These are phyloP conservation scores for Stigmatopora nigra DNA, from an alignment of 2,113 vertebrate species.

Conservation along the genomic window DNA sequence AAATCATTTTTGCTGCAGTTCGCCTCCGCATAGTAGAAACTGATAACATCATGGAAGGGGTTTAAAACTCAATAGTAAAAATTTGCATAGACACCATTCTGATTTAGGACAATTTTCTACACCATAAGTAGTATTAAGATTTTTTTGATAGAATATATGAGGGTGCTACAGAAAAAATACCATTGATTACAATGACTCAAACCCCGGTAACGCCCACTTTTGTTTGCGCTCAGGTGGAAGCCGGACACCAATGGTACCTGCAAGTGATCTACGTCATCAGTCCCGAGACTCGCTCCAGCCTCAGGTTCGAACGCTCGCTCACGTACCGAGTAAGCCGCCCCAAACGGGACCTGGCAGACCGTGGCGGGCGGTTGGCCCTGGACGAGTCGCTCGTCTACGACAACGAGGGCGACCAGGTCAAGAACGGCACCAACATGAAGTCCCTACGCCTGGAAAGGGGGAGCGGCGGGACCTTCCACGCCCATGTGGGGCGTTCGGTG, in stretches of 20 bases:
- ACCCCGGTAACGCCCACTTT: background rate
- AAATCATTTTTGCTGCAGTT: no score
- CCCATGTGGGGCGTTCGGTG: slow-evolving; percentile 76
- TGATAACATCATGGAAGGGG: no score
- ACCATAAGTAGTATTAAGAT: no score
- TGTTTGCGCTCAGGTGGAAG: slow-evolving; percentile 80
- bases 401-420: slow-evolving; percentile 89
- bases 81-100: no score
- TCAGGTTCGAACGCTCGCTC: slow-evolving; percentile 82
- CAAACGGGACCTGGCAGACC: slow-evolving; percentile 75
- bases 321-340: slow-evolving; percentile 56
- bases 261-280: slow-evolving; percentile 95
- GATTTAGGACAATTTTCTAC: no score
- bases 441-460: slow-evolving; percentile 76
- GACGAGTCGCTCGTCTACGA: slow-evolving; percentile 90
- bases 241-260: slow-evolving; percentile 97
- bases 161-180: no score
- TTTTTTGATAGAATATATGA: no score
- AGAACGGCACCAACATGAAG: slow-evolving; percentile 99
- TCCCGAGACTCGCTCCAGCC: slow-evolving; percentile 76
- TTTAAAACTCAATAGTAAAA: no score
- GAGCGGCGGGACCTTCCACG: slow-evolving; percentile 65
- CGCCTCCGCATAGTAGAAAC: no score
- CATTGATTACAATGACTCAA: no score
- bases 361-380: slow-evolving; percentile 63